Evolutionary conservation across 2,888 invertebrate genomes (phyloP), one percentile per base, ranked within the genome.

Genomic region (Dicranocentrus wangi): DNA sequence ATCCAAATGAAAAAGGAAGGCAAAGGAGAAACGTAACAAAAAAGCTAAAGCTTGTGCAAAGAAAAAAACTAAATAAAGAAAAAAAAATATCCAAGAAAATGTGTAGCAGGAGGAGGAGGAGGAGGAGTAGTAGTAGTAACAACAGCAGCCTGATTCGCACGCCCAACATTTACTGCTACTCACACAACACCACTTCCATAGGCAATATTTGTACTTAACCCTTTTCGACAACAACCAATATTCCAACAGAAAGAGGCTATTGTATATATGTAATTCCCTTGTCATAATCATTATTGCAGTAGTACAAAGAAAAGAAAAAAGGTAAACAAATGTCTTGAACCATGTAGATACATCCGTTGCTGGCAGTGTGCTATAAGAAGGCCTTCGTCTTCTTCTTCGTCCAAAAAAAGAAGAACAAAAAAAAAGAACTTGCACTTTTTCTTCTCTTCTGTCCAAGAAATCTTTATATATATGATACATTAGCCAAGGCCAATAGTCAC

Each of bases 131-230:
- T n/a, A n/a, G n/a, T n/a, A 13, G 42, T 10, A n/a, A n/a, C n/a
- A 17, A 10, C 28, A 39, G 61, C 55, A 55, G 55, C 25, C 55
- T 32, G 61, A 61, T 61, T 61, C 61, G 61, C 61, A 61, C 61
- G 39, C 39, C 32, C 17, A 28, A 28, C 61, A 61, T 17, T 58
- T 58, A 15, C 58, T 27, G n/a, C n/a, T n/a, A n/a, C n/a, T n/a
- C n/a, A n/a, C n/a, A n/a, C n/a, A n/a, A n/a, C n/a, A n/a, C n/a
- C n/a, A 39, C 39, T 39, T 39, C 13, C 39, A 39, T 39, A 39
- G 25, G 23, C 55, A 55, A 25, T 55, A 55, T 25, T 25, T 55
- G 55, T 55, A 3, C 19, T 32, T n/a, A 5, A 2, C 17, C n/a
- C 17, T 32, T 61, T 10, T 10, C 28, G 2, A 17, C 32, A 32